Evolutionary conservation across 2,797 vertebrate species (phyloP).

Genomic region (Gallirallus australis): DNA sequence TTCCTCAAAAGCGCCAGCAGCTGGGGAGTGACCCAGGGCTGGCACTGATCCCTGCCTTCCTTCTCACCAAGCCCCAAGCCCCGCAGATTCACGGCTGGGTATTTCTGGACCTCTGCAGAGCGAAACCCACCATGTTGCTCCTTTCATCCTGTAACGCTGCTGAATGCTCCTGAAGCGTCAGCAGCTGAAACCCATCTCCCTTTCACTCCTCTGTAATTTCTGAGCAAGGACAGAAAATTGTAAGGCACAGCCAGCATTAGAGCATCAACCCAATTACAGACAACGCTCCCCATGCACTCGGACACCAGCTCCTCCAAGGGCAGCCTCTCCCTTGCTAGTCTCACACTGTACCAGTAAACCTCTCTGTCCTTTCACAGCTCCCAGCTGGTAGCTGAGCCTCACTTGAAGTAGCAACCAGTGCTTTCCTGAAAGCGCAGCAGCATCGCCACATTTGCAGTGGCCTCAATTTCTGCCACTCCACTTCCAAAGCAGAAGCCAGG

Average conservation of each 20-base stretch:
- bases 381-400: neutral
- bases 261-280: neutral
- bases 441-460: neutral
- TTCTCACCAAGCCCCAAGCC: neutral
- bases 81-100: neutral
- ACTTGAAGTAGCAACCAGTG: neutral
- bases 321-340: neutral
- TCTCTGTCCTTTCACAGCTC: neutral
- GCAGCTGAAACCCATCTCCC: constrained; percentile 55
- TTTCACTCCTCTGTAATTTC: constrained; percentile 52
- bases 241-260: neutral
- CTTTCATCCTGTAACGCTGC: neutral
- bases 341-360: neutral
- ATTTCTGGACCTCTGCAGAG: constrained; percentile 9
- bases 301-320: neutral
- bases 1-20: constrained; percentile 3
- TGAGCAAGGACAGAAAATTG: constrained; percentile 19
- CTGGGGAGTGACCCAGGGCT: neutral
- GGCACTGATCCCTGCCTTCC: neutral
- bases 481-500: neutral
- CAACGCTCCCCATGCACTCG: rapidly evolving
- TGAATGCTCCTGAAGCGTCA: neutral
- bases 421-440: neutral
- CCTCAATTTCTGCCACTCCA: neutral
- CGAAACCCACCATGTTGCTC: neutral